A percentile compares a stretch with the other conserved stretches of the same genome.
Conservation (phyloP, 2,888 invertebrate species). For the Tipula confusa region DNA sequence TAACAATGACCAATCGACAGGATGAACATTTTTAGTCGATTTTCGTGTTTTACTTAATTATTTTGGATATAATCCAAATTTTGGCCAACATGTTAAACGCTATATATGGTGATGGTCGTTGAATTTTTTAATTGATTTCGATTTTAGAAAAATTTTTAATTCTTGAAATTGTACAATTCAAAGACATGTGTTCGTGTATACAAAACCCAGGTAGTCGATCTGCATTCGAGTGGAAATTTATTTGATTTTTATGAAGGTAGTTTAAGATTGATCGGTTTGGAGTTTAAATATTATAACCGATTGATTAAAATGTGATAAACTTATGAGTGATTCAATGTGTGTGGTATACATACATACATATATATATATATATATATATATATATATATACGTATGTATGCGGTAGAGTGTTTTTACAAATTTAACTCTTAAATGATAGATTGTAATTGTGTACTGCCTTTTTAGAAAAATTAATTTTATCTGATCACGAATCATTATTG, state of each 20-base stretch:
- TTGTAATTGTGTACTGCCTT: not conserved
- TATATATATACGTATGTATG: not conserved
- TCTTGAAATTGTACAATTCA: not conserved
- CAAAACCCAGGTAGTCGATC: not conserved
- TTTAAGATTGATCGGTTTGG: not conserved
- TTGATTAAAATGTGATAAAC: constrained; percentile 14
- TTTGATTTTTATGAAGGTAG: not conserved
- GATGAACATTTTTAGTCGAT: not conserved
- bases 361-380: no score
- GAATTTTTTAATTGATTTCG: not conserved
- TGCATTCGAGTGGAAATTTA: not conserved
- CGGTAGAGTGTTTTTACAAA: not conserved
- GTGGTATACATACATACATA: not conserved
- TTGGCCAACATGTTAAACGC: constrained; percentile 31
- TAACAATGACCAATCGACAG: constrained; percentile 31
- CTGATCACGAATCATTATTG: not conserved
- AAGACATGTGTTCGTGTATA: not conserved
- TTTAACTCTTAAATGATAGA: not conserved
- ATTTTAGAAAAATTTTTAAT: not conserved
- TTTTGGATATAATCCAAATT: constrained; percentile 26
- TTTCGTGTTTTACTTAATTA: not conserved
- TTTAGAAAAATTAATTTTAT: not conserved
- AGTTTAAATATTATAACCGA: not conserved
- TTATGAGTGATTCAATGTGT: not conserved
- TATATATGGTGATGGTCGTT: not conserved